Base-by-base conservation (phyloP, 2,888 invertebrate species). In the Acheta domesticus region DNA sequence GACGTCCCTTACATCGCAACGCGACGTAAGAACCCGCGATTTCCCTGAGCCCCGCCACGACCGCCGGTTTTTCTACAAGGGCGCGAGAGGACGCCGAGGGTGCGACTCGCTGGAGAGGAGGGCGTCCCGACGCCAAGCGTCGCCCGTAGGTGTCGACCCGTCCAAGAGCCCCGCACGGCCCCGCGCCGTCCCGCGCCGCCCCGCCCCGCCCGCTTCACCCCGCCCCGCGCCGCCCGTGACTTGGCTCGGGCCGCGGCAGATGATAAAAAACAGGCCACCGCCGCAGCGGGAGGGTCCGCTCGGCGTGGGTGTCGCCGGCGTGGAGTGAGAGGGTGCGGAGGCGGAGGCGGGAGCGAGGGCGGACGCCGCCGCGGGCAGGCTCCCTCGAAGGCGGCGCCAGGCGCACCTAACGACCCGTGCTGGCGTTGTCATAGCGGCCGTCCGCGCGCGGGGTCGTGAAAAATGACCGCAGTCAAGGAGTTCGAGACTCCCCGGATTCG, bases 331-430 rank as follows among this genome's bases (percentile, higher is more conserved):
- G 62, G n/a, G 62, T 5, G n/a, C 62, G 62, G 62, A 5, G 14
- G 62, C 62, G 14, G 62, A 19, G 62, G 62, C 62, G 62, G 62
- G 62, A 8, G 62, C 62, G 62, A n/a, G 62, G 62, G n/a, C 14
- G n/a, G 62, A 62, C 62, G 62, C 16, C 16, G 62, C 14, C 16
- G 62, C 62, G 62, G 62, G 62, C 62, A 62, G 62, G 62, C 62
- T 14, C 62, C n/a, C 62, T n/a, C 62, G 14, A 14, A 14, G n/a
- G 62, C n/a, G 62, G 62, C 62, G 62, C 62, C 62, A 62, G 62
- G 62, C 62, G 62, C 62, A 62, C 62, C 62, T 62, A 62, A 62
- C 62, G 62, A 62, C 62, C 62, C 62, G n/a, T 62, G 62, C 62
- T 62, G 62, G 62, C 62, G 62, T 62, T 62, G 62, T 62, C 62